phyloP scores from a whole-genome alignment of 2,888 invertebrate species.

The Aquatica leii region DNA sequence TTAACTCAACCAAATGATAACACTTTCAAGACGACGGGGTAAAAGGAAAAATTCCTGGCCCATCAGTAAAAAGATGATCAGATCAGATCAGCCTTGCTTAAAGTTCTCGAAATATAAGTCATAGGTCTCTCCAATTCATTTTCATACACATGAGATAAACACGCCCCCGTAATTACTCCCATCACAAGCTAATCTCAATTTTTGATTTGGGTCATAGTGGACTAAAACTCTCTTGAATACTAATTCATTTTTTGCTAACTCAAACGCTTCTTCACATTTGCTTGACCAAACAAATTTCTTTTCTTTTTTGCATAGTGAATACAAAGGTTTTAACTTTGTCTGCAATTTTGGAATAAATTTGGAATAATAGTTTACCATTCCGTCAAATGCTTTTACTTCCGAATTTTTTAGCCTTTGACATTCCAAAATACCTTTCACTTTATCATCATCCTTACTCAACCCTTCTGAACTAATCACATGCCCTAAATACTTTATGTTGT shows the following conservation, averaged over 20 bases:
- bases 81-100: too few species aligned
- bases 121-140: neutral
- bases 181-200: conserved; percentile 13
- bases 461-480: neutral
- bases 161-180: conserved; percentile 12
- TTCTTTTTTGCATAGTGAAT: conserved; percentile 18
- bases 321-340: conserved; percentile 11
- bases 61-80: too few species aligned
- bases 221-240: neutral
- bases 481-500: neutral
- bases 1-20: too few species aligned
- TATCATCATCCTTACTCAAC: neutral
- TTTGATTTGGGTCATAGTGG: conserved; percentile 10
- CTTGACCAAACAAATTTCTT: conserved; percentile 16
- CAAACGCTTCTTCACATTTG: conserved; percentile 20
- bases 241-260: conserved; percentile 11
- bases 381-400: neutral
- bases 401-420: neutral
- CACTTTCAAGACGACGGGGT: too few species aligned
- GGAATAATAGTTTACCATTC: conserved; percentile 4
- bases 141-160: neutral
- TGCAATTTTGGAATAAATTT: neutral
- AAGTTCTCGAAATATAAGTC: neutral
- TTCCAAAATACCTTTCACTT: neutral
- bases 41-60: too few species aligned